These are phyloP conservation scores for Leucania comma DNA, from an alignment of 2,888 invertebrate genomes.

Conservation along the genomic window DNA sequence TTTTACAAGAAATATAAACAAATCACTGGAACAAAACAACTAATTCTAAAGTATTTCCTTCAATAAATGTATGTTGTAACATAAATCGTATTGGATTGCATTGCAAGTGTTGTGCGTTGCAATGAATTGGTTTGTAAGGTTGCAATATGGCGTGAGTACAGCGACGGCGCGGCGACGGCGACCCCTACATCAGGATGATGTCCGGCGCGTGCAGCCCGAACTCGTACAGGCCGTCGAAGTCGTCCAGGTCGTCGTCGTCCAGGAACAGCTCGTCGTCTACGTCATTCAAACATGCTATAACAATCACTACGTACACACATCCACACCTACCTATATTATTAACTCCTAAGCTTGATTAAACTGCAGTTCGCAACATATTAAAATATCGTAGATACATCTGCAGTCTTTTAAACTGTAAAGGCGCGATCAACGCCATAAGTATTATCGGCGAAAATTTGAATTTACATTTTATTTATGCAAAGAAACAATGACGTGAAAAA, in stretches of 20 bases:
- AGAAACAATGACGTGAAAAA: background rate
- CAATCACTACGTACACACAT: background rate
- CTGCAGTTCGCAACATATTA: background rate
- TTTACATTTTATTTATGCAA: background rate
- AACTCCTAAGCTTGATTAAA: background rate
- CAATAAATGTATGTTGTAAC: slow-evolving; percentile 52
- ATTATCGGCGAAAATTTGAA: slow-evolving; percentile 1
- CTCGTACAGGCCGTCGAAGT: slow-evolving; percentile 74
- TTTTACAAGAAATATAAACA: slow-evolving; percentile 66
- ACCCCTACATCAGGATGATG: slow-evolving; percentile 73
- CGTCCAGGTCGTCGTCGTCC: slow-evolving; percentile 79
- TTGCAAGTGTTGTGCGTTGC: slow-evolving; percentile 41
- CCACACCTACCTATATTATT: background rate
- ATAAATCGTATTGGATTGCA: slow-evolving; percentile 52
- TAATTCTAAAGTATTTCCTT: slow-evolving; percentile 66
- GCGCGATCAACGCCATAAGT: background rate
- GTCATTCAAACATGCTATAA: slow-evolving; percentile 6
- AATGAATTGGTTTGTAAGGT: slow-evolving; percentile 42
- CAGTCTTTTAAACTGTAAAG: background rate
- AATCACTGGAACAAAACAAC: slow-evolving; percentile 65
- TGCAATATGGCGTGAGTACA: slow-evolving; percentile 49
- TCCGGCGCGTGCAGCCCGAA: slow-evolving; percentile 74
- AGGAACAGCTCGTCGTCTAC: slow-evolving; percentile 79
- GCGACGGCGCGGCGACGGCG: slow-evolving; percentile 12
- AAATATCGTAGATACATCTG: too few species aligned